Evolutionary conservation across 1,140 invertebrate species (phyloP).

Genomic region (Drosophila ogumai): DNA sequence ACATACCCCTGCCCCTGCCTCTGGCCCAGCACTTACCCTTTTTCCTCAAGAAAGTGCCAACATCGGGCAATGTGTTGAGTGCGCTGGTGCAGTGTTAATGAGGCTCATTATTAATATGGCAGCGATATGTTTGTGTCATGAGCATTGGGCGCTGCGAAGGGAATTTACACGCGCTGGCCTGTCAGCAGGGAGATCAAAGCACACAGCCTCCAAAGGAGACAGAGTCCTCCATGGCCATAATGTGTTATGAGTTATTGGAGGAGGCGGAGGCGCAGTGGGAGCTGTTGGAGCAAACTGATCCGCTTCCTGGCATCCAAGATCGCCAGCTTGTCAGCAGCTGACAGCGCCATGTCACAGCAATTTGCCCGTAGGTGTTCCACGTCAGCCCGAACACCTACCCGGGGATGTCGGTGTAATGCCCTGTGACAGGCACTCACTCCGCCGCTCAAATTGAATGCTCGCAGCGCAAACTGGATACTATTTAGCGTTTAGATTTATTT

Average conservation of each 20-base stretch:
- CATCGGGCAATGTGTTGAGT: conserved; percentile 66
- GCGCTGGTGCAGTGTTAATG: conserved; percentile 70
- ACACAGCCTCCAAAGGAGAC: conserved; percentile 24
- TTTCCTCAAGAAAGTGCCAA: conserved; percentile 32
- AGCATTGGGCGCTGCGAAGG: conserved; percentile 57
- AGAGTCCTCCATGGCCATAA: conserved; percentile 61
- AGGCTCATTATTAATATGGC: conserved; percentile 81
- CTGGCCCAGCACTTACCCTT: conserved; percentile 7
- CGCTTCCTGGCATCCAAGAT: conserved; percentile 62
- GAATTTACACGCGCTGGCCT: conserved; percentile 66
- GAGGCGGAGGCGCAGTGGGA: conserved; percentile 12
- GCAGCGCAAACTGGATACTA: conserved; percentile 53
- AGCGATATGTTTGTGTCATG: conserved; percentile 77
- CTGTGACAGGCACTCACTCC: conserved; percentile 51
- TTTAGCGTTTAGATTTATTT: conserved; percentile 80
- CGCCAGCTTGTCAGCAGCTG: conserved; percentile 78
- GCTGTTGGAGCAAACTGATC: conserved; percentile 52
- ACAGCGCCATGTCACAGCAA: conserved; percentile 81
- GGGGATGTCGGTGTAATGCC: conserved; percentile 57
- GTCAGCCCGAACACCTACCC: conserved; percentile 34
- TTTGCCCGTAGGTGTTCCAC: conserved; percentile 72
- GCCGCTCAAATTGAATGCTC: conserved; percentile 73
- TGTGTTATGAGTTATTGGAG: conserved; percentile 78
- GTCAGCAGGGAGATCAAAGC: conserved; percentile 74
- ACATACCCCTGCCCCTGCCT: conserved; percentile 24